These are phyloP conservation scores for Pandemis heparana DNA, from an alignment of 2,888 invertebrate genomes.

Conservation along the genomic window DNA sequence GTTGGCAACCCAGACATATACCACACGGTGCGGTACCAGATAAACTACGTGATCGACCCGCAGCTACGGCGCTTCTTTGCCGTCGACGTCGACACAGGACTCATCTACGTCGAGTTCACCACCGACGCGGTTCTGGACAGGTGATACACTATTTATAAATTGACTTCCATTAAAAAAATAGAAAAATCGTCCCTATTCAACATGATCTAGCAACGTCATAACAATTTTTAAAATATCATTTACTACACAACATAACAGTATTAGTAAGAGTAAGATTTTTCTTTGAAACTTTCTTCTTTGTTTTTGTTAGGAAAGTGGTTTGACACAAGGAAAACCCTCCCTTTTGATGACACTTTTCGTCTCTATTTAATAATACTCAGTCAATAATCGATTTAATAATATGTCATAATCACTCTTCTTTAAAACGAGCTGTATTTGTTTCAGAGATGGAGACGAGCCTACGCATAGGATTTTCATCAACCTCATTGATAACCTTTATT, in stretches of 20 bases:
- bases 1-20: conserved; percentile 67
- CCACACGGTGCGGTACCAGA: conserved; percentile 82
- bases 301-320: too few species aligned
- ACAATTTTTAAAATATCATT: too few species aligned
- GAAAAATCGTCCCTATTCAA: too few species aligned
- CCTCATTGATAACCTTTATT: conserved; percentile 82
- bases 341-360: background rate
- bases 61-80: conserved; percentile 80
- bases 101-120: conserved; percentile 75
- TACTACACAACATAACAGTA: too few species aligned
- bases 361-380: too few species aligned
- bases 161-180: background rate
- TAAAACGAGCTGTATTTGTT: background rate
- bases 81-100: conserved; percentile 78
- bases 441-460: conserved; percentile 77
- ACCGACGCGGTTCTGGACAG: conserved; percentile 77
- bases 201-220: too few species aligned
- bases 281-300: too few species aligned
- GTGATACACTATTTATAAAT: background rate
- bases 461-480: conserved; percentile 78
- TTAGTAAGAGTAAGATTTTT: too few species aligned
- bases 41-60: conserved; percentile 76
- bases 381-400: too few species aligned
- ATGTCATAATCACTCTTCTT: background rate
- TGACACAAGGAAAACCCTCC: too few species aligned